Evolutionary conservation across 2,797 vertebrate genomes (phyloP), one percentile per base, ranked within the genome.

Genomic region (Garrulus glandarius): DNA sequence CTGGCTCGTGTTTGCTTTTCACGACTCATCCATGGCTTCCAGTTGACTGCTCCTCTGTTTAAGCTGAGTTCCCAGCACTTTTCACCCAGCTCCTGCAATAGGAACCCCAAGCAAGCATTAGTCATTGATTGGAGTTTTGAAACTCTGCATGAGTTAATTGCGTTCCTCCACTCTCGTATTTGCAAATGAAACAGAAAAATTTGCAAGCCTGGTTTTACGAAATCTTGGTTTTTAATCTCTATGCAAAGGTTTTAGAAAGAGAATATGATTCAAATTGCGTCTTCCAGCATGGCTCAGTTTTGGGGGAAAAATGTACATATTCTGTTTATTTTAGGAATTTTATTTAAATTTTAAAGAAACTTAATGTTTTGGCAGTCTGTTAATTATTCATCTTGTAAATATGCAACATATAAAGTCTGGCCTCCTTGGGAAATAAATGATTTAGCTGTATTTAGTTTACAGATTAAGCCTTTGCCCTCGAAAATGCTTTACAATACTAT

Each of bases 261-360:
- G 5, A 37, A 27, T 19, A n/a, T 8, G 39, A 24, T 68, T 75
- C 49, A 68, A n/a, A 24, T 79, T 88, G 27, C 37, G 53, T 32
- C 17, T 90, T 81, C 44, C 86, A 24, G 56, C 16, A 4, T 56
- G 44, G 24, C 19, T 82, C 13, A 5, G 0, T 71, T 91, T 50
- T 16, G 1, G 3, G 13, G 24, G 1, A 1, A 39, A 52, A 37
- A 32, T 0, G 1, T n/a, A 27, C 11, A 0, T 57, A 8, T 60
- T 78, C 13, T 85, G 13, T 68, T 84, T 76, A 67, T 65, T 69
- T 57, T 57, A 59, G 41, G n/a, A 36, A 23, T 75, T 75, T 49
- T 64, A 44, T 61, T 76, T 81, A 43, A 32, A 41, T 93, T 85
- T 77, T 61, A 43, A 49, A 85, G 53, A 55, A 56, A 65, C 2